Evolutionary conservation across 2,113 vertebrate species (phyloP).

Genomic region (Onychostoma macrolepis): DNA sequence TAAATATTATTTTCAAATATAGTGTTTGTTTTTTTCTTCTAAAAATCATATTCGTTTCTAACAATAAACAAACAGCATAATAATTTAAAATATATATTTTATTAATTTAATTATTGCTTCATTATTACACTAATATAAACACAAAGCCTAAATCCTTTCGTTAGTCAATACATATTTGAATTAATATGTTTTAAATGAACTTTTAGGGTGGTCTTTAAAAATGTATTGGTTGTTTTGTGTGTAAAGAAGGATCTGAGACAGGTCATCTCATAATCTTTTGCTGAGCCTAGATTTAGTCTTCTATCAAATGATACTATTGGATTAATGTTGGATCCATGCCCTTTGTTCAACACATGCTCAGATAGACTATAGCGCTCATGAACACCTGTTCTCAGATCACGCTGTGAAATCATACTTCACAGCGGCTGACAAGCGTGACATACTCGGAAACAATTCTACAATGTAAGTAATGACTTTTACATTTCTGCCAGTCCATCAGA

Average conservation of each 20-base stretch:
- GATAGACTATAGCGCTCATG: conserved; percentile 44
- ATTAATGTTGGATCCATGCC: not conserved
- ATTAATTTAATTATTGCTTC: too few species aligned
- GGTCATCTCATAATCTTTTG: not conserved
- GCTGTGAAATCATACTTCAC: conserved; percentile 56
- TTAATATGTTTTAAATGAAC: not conserved
- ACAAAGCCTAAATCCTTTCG: too few species aligned
- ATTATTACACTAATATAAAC: too few species aligned
- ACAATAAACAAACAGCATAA: not conserved
- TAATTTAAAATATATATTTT: too few species aligned
- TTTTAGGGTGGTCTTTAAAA: not conserved
- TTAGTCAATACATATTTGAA: not conserved
- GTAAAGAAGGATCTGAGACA: not conserved
- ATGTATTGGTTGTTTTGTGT: not conserved
- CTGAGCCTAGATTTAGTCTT: not conserved
- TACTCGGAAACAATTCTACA: conserved; percentile 74
- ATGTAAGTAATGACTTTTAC: conserved; percentile 75
- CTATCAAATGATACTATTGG: conserved; percentile 2
- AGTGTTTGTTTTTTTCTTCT: too few species aligned
- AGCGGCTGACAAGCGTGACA: conserved; percentile 81
- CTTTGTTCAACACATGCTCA: conserved; percentile 12
- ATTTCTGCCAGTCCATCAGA: conserved; percentile 79
- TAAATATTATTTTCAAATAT: too few species aligned
- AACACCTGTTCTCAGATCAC: conserved; percentile 68
- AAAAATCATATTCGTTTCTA: not conserved